These are phyloP conservation scores for Drosophila demipolita DNA, from an alignment of 2,888 invertebrate species.

Conservation along the genomic window DNA sequence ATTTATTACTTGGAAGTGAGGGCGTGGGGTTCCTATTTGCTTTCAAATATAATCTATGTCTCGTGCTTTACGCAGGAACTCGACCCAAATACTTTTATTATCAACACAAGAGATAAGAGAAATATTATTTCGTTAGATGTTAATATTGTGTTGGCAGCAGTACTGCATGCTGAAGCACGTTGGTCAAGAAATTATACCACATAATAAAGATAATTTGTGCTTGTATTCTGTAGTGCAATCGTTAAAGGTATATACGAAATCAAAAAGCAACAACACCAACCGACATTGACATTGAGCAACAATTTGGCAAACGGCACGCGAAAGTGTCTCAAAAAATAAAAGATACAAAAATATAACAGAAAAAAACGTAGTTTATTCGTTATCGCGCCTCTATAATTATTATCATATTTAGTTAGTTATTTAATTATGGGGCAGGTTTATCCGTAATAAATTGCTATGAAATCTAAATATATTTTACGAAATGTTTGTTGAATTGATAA, in stretches of 20 bases:
- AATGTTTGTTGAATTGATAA: conserved; percentile 46
- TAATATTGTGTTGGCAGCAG: conserved; percentile 30
- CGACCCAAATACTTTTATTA: background rate
- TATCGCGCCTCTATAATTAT: background rate
- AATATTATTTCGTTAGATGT: conserved; percentile 19
- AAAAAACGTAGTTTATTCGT: background rate
- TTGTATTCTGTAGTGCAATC: conserved; percentile 33
- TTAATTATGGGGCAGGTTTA: background rate
- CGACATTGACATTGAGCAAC: conserved; percentile 68
- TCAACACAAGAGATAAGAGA: conserved; percentile 5
- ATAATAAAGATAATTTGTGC: conserved; percentile 18
- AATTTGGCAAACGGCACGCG: conserved; percentile 63
- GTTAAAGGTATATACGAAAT: conserved; percentile 21
- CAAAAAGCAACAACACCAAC: conserved; percentile 21
- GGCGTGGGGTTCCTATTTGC: background rate
- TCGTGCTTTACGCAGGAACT: background rate
- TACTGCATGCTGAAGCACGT: conserved; percentile 27
- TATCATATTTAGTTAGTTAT: background rate
- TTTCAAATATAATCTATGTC: background rate
- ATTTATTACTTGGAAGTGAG: background rate
- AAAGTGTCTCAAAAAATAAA: conserved; percentile 42
- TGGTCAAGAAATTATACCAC: conserved; percentile 1
- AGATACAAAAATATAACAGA: conserved; percentile 7
- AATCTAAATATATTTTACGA: conserved; percentile 25
- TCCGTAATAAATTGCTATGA: conserved; percentile 1